These are phyloP conservation scores for Melipona beecheii DNA, from an alignment of 2,888 invertebrate genomes.

Conservation along the genomic window DNA sequence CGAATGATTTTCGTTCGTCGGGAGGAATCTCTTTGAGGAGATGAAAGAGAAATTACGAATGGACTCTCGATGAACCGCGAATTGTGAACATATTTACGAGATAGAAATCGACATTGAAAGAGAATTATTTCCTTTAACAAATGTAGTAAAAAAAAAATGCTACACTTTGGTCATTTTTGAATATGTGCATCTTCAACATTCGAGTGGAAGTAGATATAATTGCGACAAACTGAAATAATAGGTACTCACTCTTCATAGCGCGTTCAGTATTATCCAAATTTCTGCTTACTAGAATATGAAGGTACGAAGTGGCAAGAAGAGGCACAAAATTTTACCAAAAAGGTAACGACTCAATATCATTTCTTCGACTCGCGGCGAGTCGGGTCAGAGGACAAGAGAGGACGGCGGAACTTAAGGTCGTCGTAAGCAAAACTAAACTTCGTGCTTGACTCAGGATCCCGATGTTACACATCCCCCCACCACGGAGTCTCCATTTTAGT, in stretches of 20 bases:
- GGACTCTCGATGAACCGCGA: not conserved
- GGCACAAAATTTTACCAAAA: slow-evolving; percentile 31
- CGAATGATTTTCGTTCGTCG: not conserved
- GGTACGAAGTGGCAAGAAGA: not conserved
- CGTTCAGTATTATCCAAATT: slow-evolving; percentile 25
- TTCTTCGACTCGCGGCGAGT: slow-evolving; percentile 23
- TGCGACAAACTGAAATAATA: not conserved
- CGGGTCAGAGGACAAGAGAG: slow-evolving; percentile 66
- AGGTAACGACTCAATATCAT: slow-evolving; percentile 39
- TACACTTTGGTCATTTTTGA: not conserved
- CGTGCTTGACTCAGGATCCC: slow-evolving; percentile 68
- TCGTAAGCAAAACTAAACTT: slow-evolving; percentile 76
- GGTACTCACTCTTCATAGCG: slow-evolving; percentile 71
- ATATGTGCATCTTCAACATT: not conserved
- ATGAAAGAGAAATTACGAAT: not conserved
- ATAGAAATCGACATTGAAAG: not conserved
- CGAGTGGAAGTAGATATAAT: not conserved
- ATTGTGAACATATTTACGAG: not conserved
- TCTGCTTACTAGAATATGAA: not conserved
- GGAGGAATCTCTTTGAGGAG: not conserved
- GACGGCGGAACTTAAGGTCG: slow-evolving; percentile 71
- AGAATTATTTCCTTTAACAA: not conserved
- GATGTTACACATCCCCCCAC: slow-evolving; percentile 74
- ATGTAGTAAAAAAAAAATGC: fast-evolving
- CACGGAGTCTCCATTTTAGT: slow-evolving; percentile 58